These are phyloP conservation scores for Calameuta pallipes DNA, from an alignment of 2,888 invertebrate species.

Conservation along the genomic window DNA sequence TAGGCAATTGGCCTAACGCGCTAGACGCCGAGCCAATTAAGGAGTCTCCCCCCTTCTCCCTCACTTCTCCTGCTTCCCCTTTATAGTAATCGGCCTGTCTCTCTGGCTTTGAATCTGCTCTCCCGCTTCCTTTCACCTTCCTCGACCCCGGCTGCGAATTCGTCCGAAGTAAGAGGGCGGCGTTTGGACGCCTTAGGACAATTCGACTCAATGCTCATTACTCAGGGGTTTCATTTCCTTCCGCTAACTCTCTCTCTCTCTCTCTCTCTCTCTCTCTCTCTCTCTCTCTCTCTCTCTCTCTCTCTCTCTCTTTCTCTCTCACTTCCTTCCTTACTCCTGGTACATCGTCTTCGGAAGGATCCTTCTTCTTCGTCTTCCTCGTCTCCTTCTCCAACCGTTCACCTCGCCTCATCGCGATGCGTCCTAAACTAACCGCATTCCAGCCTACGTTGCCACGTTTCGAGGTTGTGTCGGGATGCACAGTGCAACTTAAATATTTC, in stretches of 20 bases:
- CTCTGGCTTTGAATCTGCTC: neutral
- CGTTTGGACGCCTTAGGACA: neutral
- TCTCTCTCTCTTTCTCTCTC: neutral
- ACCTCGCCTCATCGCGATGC: slow-evolving; percentile 3
- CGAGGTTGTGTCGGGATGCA: slow-evolving; percentile 8
- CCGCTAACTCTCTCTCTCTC: neutral
- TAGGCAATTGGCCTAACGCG: slow-evolving; percentile 54
- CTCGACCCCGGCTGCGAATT: neutral
- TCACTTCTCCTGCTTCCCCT: slow-evolving; percentile 18
- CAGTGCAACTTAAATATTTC: neutral
- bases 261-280: neutral
- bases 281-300: neutral
- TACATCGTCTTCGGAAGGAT: neutral
- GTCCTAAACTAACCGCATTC: slow-evolving; percentile 53
- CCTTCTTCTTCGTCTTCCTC: neutral
- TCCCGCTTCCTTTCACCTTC: neutral
- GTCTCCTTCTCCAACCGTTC: neutral
- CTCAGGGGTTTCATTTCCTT: neutral
- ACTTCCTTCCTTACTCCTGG: neutral
- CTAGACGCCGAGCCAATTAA: slow-evolving; percentile 55
- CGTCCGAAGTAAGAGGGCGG: neutral
- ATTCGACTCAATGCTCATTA: neutral
- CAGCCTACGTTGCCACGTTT: slow-evolving; percentile 55
- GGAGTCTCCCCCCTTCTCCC: slow-evolving; percentile 40
- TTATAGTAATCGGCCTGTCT: neutral